Percentiles rank a stretch among this genome's conserved stretches.
These are phyloP conservation scores for Myxocyprinus asiaticus DNA, from an alignment of 2,113 vertebrate species.

Conservation along the genomic window DNA sequence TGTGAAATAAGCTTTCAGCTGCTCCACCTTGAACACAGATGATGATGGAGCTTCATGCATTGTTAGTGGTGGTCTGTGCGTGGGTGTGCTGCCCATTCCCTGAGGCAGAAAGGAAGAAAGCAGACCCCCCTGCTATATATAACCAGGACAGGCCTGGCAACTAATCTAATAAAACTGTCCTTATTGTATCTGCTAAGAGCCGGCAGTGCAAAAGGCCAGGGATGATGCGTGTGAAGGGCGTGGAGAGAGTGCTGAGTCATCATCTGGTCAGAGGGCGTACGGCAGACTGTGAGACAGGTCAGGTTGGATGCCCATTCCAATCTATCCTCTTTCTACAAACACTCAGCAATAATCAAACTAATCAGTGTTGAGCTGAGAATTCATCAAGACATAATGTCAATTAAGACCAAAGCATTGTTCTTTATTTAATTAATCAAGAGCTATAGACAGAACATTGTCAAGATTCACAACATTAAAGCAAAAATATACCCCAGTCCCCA, in stretches of 20 bases:
- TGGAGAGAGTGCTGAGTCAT: slow-evolving; percentile 42
- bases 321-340: not conserved
- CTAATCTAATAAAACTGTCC: slow-evolving; percentile 43
- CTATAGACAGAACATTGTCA: too few species aligned
- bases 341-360: slow-evolving; percentile 7
- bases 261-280: slow-evolving; percentile 11
- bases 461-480: too few species aligned
- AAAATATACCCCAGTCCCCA: not conserved
- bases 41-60: slow-evolving; percentile 23
- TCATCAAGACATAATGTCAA: slow-evolving; percentile 1
- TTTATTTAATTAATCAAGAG: not conserved
- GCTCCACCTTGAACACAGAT: slow-evolving; percentile 2
- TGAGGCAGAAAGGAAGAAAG: slow-evolving; percentile 62
- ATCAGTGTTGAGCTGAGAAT: not conserved
- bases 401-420: not conserved
- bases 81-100: slow-evolving; percentile 51
- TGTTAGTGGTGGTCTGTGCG: slow-evolving; percentile 17
- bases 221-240: slow-evolving; percentile 23
- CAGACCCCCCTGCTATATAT: slow-evolving; percentile 52
- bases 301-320: not conserved
- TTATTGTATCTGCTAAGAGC: slow-evolving; percentile 43
- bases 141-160: slow-evolving; percentile 31
- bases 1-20: not conserved
- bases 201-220: slow-evolving; percentile 21
- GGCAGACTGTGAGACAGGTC: not conserved